These are phyloP conservation scores for Limanda limanda DNA, from an alignment of 2,113 vertebrate genomes.

Conservation along the genomic window DNA sequence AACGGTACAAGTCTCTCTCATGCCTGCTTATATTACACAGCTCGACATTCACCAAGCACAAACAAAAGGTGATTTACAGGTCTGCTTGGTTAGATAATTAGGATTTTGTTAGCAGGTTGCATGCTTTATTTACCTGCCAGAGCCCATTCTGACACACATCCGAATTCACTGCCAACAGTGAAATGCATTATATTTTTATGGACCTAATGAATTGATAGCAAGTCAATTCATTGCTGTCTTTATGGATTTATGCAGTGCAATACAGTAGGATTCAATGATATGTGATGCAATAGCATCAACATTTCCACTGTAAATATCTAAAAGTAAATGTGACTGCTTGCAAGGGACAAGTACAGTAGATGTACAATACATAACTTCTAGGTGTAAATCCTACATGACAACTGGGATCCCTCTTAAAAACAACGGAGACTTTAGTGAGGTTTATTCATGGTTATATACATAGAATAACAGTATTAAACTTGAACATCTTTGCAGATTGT, in stretches of 20 bases:
- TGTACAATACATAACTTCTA: background rate
- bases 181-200: constrained; percentile 45
- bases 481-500: background rate
- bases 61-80: constrained; percentile 9
- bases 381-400: background rate
- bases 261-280: constrained; percentile 19
- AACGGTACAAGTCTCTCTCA: background rate
- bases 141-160: constrained; percentile 43
- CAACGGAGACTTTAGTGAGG: background rate
- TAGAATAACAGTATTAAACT: background rate
- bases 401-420: background rate
- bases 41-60: constrained; percentile 7
- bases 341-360: background rate
- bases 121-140: constrained; percentile 38
- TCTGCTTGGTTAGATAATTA: constrained; percentile 54
- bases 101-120: constrained; percentile 52
- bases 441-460: background rate
- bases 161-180: constrained; percentile 40
- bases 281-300: constrained; percentile 18
- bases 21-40: constrained; percentile 35
- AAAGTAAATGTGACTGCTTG: constrained; percentile 12
- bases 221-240: constrained; percentile 12
- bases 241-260: constrained; percentile 27
- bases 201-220: constrained; percentile 35
- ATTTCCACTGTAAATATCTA: constrained; percentile 10